Conservation (phyloP, 2,113 vertebrate species). For the Asarcornis scutulata region DNA sequence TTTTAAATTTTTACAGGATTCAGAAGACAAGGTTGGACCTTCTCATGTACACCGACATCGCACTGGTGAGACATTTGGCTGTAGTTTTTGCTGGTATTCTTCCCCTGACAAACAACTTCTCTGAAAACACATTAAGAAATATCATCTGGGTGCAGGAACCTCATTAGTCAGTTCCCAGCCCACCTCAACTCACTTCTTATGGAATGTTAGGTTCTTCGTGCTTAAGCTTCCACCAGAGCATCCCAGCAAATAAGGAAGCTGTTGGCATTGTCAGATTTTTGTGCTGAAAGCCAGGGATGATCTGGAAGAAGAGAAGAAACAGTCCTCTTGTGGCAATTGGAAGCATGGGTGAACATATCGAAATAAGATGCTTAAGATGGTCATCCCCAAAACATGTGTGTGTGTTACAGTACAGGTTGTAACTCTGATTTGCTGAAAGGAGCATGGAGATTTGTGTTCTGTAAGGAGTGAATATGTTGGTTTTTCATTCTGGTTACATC, state of each 20-base stretch:
- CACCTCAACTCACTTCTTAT: background rate
- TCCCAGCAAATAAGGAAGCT: background rate
- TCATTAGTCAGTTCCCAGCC: background rate
- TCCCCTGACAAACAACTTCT: constrained; percentile 75
- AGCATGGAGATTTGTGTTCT: background rate
- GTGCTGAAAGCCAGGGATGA: background rate
- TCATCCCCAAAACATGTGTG: background rate
- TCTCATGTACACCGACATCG: constrained; percentile 68
- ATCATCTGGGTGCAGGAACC: constrained; percentile 46
- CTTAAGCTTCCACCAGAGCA: background rate
- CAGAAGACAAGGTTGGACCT: constrained; percentile 84
- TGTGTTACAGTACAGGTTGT: rapidly evolving
- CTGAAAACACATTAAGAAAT: constrained; percentile 67
- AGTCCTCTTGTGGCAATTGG: background rate
- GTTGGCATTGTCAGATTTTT: background rate
- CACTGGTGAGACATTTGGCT: constrained; percentile 73
- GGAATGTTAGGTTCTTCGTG: background rate
- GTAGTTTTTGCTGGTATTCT: constrained; percentile 73
- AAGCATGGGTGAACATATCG: background rate
- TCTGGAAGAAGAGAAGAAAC: background rate
- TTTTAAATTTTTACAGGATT: constrained; percentile 45
- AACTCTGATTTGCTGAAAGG: background rate
- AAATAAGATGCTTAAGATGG: background rate
- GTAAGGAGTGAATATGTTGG: background rate
- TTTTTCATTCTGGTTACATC: background rate